Base-by-base conservation (phyloP, 2,113 vertebrate species). In the Noturus placidus region DNA sequence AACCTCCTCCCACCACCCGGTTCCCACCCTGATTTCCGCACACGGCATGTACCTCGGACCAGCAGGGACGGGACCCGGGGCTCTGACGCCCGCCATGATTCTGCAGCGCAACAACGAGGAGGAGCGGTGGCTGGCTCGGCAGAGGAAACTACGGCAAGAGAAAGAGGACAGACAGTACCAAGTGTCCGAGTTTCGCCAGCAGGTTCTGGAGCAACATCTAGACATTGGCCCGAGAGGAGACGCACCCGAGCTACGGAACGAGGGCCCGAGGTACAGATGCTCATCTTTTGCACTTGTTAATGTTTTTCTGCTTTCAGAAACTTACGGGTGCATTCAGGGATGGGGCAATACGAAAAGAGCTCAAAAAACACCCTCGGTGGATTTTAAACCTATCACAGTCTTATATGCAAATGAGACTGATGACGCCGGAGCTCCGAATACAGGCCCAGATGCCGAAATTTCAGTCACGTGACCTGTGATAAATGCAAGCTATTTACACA, bases 141-240 rank as follows among this genome's bases (percentile, higher is more conserved):
- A 99, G 93, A 96, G 98, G 67, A 97, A 97, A 84, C 95, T 99
- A 87, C 95, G 98, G 30, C 98, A 99, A 88, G 98, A 99, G 94
- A 99, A 99, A 91, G 98, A 99, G 83, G 98, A 99, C 88, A 95
- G 98, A 42, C 98, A 99, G 67, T 99, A 97, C 87, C 98, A 99
- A 88, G 98, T 99, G 92, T 99, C 98, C 0, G 98, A 99, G 89
- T 99, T 99, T 87, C 96, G 98, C 86, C 98, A 99, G 91, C 98
- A 99, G 91, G 97, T 99, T 87, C 93, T 99, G 90, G 98, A 99
- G 93, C 98, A 99, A 94, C 98, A 99, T 92, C 93, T 99, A 84
- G 98, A 99, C 85, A 91, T 98, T 35, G 96, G 97, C n/a, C 95
- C 97, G 1, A 91, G 95, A 0, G 92, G 93, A 0, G 98, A 99